These are phyloP conservation scores for Drosophila sucinea DNA, from an alignment of 1,140 invertebrate genomes.

Conservation along the genomic window DNA sequence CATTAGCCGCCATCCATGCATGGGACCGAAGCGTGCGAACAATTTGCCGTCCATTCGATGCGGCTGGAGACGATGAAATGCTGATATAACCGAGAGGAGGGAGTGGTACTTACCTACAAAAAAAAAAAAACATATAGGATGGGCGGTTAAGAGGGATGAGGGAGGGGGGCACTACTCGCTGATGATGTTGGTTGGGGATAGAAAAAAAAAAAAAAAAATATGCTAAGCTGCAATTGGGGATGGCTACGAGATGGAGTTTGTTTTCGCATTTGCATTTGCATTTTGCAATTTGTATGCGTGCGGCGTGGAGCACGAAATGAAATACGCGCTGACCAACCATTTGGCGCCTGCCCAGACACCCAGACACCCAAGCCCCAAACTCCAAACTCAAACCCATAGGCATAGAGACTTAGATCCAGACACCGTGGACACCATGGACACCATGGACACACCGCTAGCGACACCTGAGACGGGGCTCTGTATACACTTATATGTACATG, in stretches of 20 bases:
- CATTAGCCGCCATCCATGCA: conserved; percentile 50
- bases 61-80: conserved; percentile 31
- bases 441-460: conserved; percentile 9
- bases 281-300: conserved; percentile 69
- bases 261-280: conserved; percentile 58
- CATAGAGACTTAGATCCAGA: conserved; percentile 2
- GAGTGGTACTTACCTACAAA: background rate
- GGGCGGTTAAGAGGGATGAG: too few species aligned
- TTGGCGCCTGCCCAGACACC: conserved; percentile 63
- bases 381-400: conserved; percentile 3
- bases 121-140: too few species aligned
- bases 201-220: conserved; percentile 9
- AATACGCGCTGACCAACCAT: conserved; percentile 56
- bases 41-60: conserved; percentile 67
- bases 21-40: conserved; percentile 72
- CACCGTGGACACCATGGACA: conserved; percentile 37
- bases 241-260: conserved; percentile 17
- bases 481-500: background rate
- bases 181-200: background rate
- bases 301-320: conserved; percentile 50
- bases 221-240: conserved; percentile 23
- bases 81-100: background rate
- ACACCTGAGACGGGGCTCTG: conserved; percentile 16
- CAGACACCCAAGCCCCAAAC: background rate
- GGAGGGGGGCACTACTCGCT: too few species aligned